Evolutionary conservation across 2,797 vertebrate genomes (phyloP).

Genomic region (Manis crassicaudata): DNA sequence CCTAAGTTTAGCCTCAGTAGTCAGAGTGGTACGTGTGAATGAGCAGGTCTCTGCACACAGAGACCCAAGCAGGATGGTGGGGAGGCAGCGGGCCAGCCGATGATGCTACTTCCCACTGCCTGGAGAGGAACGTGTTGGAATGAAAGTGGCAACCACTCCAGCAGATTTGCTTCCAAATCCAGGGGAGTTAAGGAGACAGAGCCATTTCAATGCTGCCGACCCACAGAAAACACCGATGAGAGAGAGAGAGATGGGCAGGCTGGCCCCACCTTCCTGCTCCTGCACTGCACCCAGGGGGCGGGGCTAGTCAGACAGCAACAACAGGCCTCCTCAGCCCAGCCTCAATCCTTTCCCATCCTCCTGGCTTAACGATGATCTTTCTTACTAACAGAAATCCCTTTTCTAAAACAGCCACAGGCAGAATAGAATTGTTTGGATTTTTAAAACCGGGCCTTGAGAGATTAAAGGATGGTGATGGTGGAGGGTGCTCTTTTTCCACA

Average conservation of each 20-base stretch:
- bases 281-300: no score
- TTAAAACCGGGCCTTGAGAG: neutral
- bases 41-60: neutral
- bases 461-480: neutral
- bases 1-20: neutral
- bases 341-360: constrained; percentile 28
- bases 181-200: constrained; percentile 60
- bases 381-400: neutral
- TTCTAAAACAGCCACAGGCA: neutral
- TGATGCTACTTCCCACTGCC: neutral
- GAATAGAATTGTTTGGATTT: constrained; percentile 29
- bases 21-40: rapidly evolving
- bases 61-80: neutral
- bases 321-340: constrained; percentile 56
- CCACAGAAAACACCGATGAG: constrained; percentile 59
- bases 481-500: neutral
- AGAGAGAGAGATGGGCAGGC: constrained; percentile 68
- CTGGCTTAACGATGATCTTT: neutral
- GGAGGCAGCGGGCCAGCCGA: neutral
- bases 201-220: constrained; percentile 55
- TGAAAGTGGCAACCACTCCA: neutral
- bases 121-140: neutral
- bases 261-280: constrained; percentile 66
- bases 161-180: neutral
- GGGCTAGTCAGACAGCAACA: constrained; percentile 56